Conservation (phyloP, 2,797 vertebrate species). For the Sebastes vulpes region DNA sequence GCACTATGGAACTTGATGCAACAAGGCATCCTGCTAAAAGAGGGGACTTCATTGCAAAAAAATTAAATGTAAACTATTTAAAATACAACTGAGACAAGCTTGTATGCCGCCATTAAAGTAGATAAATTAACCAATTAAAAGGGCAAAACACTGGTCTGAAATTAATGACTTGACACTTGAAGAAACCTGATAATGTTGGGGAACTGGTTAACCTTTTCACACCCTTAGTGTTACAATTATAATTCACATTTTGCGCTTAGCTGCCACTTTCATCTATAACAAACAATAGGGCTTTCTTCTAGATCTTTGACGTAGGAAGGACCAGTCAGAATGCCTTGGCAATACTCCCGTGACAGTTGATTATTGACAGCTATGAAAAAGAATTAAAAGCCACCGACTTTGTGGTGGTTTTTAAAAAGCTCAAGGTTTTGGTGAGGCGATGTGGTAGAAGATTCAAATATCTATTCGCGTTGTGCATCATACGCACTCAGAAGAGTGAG, state of each 20-base stretch:
- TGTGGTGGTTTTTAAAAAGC: background rate
- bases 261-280: background rate
- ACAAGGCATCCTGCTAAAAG: background rate
- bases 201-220: slow-evolving; percentile 24
- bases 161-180: slow-evolving; percentile 38
- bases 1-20: no score
- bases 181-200: background rate
- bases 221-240: background rate
- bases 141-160: slow-evolving; percentile 6
- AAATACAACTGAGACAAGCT: background rate
- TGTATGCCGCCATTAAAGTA: background rate
- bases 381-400: background rate
- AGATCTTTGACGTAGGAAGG: background rate
- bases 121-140: slow-evolving; percentile 41
- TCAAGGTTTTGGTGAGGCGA: background rate
- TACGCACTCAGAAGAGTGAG: background rate
- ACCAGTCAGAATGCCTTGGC: background rate
- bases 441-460: background rate
- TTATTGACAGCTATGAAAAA: background rate
- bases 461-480: slow-evolving; percentile 20
- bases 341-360: background rate
- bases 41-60: background rate
- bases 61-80: background rate
- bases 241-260: background rate
- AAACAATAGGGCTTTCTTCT: background rate